phyloP scores from a whole-genome alignment of 1,140 invertebrate genomes.

The Alviniconcha marisindica region DNA sequence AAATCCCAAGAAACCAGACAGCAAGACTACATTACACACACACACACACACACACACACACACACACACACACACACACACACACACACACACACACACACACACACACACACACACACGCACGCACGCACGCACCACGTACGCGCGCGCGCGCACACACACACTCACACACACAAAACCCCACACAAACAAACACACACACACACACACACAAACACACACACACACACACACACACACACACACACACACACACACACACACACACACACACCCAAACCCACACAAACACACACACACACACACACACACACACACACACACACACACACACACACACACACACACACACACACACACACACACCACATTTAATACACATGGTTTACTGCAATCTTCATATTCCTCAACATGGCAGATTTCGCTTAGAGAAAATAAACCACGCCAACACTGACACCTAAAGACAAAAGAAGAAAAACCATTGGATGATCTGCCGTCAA shows the following conservation, averaged over 20 bases:
- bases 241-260: background rate
- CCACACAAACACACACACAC: background rate
- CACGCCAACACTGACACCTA: no score
- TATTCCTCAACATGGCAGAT: no score
- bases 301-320: conserved; percentile 1
- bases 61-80: background rate
- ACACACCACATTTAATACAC: no score
- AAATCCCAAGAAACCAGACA: no score
- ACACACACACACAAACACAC: no score
- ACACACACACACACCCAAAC: background rate
- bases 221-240: background rate
- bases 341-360: no score
- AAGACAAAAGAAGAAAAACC: no score
- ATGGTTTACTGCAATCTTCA: no score
- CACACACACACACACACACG: background rate
- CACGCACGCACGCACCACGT: background rate
- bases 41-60: background rate
- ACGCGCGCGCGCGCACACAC: background rate
- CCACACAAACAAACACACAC: background rate
- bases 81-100: background rate
- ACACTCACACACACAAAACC: background rate
- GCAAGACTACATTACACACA: no score
- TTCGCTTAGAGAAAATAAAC: no score
- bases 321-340: background rate
- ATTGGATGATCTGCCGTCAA: no score